Evolutionary conservation across 2,888 invertebrate species (phyloP), one percentile per base, ranked within the genome.

Genomic region (Bellardia pandia): DNA sequence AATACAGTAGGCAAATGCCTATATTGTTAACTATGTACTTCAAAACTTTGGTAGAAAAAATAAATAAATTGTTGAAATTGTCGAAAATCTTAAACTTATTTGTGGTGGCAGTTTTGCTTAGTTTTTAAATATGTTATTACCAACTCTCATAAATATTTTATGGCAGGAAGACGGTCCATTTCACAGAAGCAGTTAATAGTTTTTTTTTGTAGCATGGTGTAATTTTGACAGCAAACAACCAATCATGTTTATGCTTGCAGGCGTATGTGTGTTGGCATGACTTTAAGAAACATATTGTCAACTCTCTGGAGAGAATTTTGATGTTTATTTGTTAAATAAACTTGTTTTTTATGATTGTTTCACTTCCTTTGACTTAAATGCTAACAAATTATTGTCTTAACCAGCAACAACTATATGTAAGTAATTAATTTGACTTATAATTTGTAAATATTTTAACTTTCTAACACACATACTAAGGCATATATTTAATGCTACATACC

Each of bases 381-480:
- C 72, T 80, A 51, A 74, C 76, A 79, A 86, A 79, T 86, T 86
- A 83, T 79, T 83, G 66, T 77, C 64, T 81, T 80, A 75, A 83
- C 76, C 76, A 66, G 30, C 56, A 68, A 13, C 56, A 53, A 37
- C 23, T 66, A 60, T 13, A 74, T 53, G 64, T 72, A 56, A 76
- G 71, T 76, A 80, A 80, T 86, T 83, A 80, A 86, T 86, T 80
- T 80, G 62, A 66, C 79, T 86, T 86, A 83, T 66, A 66, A 68
- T 58, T 75, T 72, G 77, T 84, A 74, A 72, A 71, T 64, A 64
- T 60, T 77, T 60, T 2, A 0, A 40, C 53, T 66, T 14, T 69
- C 8, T 51, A 42, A 74, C 14, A 23, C 16, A 48, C 37, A 76
- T 30, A 48, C 7, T 53, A 1, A 53, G 2, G n/a, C 51, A 51